Base-by-base conservation (phyloP, 2,113 vertebrate species). In the Coryphaenoides rupestris region DNA sequence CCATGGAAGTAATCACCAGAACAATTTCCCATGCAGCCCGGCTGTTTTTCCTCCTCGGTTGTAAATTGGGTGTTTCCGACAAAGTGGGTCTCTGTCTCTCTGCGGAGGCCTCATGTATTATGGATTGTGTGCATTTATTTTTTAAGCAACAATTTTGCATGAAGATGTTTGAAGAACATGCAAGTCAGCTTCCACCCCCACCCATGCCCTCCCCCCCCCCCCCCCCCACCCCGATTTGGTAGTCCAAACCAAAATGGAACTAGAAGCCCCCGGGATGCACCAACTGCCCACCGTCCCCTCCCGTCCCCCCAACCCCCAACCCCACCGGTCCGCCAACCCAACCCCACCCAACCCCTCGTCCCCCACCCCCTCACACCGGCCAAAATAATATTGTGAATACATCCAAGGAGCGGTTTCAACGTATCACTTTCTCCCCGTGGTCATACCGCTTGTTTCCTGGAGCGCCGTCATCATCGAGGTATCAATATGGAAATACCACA, bases 401-500 rank as follows among this genome's bases (percentile, higher is more conserved):
- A 71, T 83, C 75, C 72, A 53, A 62, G 58, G 16, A 68, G 40
- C 65, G 53, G 15, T 80, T 72, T 75, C 62, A 77, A 76, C 73
- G 46, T 86, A 81, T 89, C 84, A 76, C 80, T 86, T 75, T 61
- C 72, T 59, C 58, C 69, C n/a, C n/a, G n/a, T 81, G 80, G 74
- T 90, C 89, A 91, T 90, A 86, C 21, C 60, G 72, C 84, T 79
- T 79, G 80, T 80, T n/a, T 86, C 81, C 84, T 81, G 76, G 63
- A 83, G 84, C 80, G 69, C 75, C 67, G 81, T 88, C 89, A 91
- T 92, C 89, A 91, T 90, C 82, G 83, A 81, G 82, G 81, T 87
- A 89, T 92, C 89, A 86, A 90, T 90, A 91, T 86, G 78, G 84
- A 90, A 91, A 89, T 84, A 87, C 82, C 89, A 80, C 71, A 71